These are phyloP conservation scores for Tringa solitaria DNA, from an alignment of 2,113 vertebrate species.

Conservation along the genomic window DNA sequence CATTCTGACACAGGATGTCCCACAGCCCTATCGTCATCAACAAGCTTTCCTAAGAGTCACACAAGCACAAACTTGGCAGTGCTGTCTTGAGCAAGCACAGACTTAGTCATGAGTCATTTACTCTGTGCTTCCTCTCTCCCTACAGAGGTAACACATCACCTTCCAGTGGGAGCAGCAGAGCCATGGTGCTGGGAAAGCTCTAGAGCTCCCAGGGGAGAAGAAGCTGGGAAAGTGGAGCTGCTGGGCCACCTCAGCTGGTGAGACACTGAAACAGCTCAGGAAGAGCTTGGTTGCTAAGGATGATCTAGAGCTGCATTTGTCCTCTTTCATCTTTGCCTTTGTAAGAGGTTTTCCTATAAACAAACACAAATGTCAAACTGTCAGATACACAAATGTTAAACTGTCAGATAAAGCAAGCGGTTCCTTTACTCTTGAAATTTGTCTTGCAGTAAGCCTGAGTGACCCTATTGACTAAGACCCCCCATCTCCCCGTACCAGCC, in stretches of 20 bases:
- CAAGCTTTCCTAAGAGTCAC: background rate
- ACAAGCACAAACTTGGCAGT: background rate
- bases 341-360: background rate
- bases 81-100: background rate
- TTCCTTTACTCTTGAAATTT: background rate
- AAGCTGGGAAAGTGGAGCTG: background rate
- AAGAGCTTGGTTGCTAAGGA: background rate
- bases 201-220: background rate
- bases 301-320: background rate
- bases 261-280: background rate
- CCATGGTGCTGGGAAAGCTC: background rate
- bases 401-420: background rate
- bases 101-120: background rate
- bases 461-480: background rate
- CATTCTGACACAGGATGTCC: background rate
- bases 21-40: background rate
- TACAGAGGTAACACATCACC: background rate
- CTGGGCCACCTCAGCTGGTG: background rate
- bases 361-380: background rate
- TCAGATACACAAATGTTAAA: background rate
- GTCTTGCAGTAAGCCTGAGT: background rate
- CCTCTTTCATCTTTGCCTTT: background rate
- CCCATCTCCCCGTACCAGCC: rapidly evolving
- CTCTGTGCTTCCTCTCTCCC: background rate
- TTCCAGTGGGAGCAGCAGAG: background rate